Evolutionary conservation across 2,888 invertebrate species (phyloP), one percentile per base, ranked within the genome.

Genomic region (Cylloceria caligata): DNA sequence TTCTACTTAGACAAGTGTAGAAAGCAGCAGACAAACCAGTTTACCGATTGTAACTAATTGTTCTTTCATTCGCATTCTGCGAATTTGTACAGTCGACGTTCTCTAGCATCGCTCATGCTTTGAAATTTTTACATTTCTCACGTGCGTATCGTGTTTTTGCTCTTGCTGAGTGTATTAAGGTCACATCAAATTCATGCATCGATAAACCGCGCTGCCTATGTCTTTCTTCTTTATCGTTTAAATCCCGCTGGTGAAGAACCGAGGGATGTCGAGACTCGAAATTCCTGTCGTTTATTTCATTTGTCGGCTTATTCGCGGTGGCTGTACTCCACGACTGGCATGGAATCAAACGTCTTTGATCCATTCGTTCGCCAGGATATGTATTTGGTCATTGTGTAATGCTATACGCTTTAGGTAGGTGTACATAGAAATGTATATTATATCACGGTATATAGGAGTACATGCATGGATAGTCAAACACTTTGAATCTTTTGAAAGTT

Each of bases 11-110:
- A 39, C 3, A 11, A 39, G 3, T 21, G 19, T 45, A 13, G 30
- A 71, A 45, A 30, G 55, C n/a, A 9, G 27, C n/a, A n/a, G 1
- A 45, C 4, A 71, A 34, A 24, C 21, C 13, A 72, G 30, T 24
- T 72, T 16, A 72, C 72, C 13, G 60, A 47, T 60, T 60, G 60
- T n/a, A 45, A 42, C 19, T n/a, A 21, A 34, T 60, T 34, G 13
- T 60, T 34, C 19, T 47, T 45, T 72, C 60, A 47, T 47, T 57
- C 13, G 16, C 9, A 30, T 52, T 24, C 52, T 36, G 24, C 6
- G 19, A n/a, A 19, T 6, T 49, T 7, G 7, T 16, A 68, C 11
- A 9, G 24, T 39, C 52, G 52, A 24, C 36, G 36, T 13, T 21
- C 30, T 34, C 34, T n/a, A 39, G 52, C 55, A 9, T 13, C 52